Conservation (phyloP, 2,888 invertebrate genomes). For the Campoletis raptor region DNA sequence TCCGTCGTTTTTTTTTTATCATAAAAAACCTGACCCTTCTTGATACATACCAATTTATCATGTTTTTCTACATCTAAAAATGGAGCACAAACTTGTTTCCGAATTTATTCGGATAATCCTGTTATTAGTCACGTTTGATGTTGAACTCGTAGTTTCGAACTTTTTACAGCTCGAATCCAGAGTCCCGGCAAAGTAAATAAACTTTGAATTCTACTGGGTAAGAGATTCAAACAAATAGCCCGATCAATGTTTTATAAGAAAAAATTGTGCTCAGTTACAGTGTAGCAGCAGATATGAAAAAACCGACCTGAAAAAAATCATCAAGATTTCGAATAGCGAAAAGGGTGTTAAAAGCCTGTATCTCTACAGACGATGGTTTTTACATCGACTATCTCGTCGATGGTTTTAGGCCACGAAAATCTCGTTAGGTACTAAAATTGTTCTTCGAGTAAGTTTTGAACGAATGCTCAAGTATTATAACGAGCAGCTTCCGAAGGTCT, state of each 20-base stretch:
- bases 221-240: neutral
- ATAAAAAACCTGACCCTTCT: neutral
- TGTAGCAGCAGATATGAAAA: neutral
- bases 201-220: too few relatives aligned
- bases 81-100: too few relatives aligned
- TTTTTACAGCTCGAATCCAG: too few relatives aligned
- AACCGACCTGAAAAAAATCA: neutral
- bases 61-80: neutral
- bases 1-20: constrained; percentile 57
- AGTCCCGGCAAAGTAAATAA: too few relatives aligned
- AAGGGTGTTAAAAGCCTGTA: neutral
- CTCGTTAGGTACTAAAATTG: constrained; percentile 69
- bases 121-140: too few relatives aligned
- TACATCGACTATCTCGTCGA: constrained; percentile 41
- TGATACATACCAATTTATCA: constrained; percentile 1
- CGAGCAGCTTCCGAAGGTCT: constrained; percentile 63
- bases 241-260: neutral
- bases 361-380: too few relatives aligned
- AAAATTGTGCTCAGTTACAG: neutral
- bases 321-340: neutral
- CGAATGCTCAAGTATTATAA: constrained; percentile 67
- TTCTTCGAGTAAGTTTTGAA: constrained; percentile 66
- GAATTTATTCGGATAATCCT: too few relatives aligned
- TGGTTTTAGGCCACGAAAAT: constrained; percentile 68
- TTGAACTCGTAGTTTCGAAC: too few relatives aligned